phyloP scores from a whole-genome alignment of 2,797 vertebrate genomes.

The Sebastes dallii region DNA sequence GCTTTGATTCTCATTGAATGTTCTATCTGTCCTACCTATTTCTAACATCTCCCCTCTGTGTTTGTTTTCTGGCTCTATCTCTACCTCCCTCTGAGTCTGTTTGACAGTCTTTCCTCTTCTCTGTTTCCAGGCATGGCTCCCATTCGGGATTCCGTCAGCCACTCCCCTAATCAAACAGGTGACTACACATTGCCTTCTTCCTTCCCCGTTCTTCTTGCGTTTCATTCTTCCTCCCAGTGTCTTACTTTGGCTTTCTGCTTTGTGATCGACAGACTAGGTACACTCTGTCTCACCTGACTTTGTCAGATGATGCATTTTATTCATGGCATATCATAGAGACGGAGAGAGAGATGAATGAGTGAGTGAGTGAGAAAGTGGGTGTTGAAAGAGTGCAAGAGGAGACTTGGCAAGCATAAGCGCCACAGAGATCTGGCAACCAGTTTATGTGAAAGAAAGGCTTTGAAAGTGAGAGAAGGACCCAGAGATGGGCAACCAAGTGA shows the following conservation, averaged over 20 bases:
- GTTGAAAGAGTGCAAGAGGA: constrained; percentile 38
- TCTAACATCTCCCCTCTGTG: constrained; percentile 24
- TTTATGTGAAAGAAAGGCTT: constrained; percentile 37
- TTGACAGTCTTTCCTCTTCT: constrained; percentile 76
- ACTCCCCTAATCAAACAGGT: constrained; percentile 98
- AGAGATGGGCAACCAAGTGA: not conserved
- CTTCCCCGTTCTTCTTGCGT: constrained; percentile 13
- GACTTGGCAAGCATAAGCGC: constrained; percentile 58
- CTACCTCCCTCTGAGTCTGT: constrained; percentile 54
- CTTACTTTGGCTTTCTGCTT: constrained; percentile 20
- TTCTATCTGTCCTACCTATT: constrained; percentile 15
- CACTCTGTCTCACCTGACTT: constrained; percentile 8
- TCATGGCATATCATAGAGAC: not conserved
- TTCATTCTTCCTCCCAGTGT: constrained; percentile 3
- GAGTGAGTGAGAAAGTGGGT: constrained; percentile 11
- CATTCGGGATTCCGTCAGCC: constrained; percentile 97
- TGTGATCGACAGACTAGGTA: not conserved
- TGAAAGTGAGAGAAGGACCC: constrained; percentile 1
- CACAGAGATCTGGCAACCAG: constrained; percentile 62
- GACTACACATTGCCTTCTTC: constrained; percentile 70
- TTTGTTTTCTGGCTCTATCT: constrained; percentile 28
- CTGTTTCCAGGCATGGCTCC: constrained; percentile 92
- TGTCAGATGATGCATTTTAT: constrained; percentile 21
- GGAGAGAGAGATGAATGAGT: not conserved
- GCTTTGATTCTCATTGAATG: constrained; percentile 34